Evolutionary conservation across 2,888 invertebrate genomes (phyloP), one percentile per base, ranked within the genome.

Genomic region (Lycia hirtaria): DNA sequence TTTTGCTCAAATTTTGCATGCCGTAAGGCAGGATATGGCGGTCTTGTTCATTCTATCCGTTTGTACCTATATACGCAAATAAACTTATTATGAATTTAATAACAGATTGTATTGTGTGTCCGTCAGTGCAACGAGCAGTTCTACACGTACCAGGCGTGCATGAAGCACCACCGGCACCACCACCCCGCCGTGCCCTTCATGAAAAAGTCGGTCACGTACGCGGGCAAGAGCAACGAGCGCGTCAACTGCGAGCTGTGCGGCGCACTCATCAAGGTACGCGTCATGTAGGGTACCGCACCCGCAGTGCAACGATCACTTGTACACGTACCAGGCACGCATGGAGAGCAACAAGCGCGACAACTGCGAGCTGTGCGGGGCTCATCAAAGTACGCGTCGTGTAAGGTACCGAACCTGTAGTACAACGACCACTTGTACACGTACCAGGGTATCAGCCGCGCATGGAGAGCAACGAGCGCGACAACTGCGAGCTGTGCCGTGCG

Each of bases 241-340:
- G 77, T 81, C 55, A 79, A 81, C 35, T 85, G 85, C 48, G 85
- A 85, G 59, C 71, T 84, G 0, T 85, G 85, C 60, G 78, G 78
- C 0, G 76, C 71, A 0, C 72, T 73, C 6, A 68, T 78, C 14
- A 77, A 77, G 64, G 77, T 76, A n/a, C n/a, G n/a, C n/a, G n/a
- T n/a, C n/a, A n/a, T n/a, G n/a, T n/a, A n/a, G n/a, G n/a, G n/a
- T n/a, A n/a, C n/a, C n/a, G n/a, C n/a, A n/a, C n/a, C n/a, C n/a
- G n/a, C n/a, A n/a, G n/a, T n/a, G n/a, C n/a, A n/a, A n/a, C n/a
- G n/a, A n/a, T n/a, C n/a, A n/a, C n/a, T n/a, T n/a, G n/a, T n/a
- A n/a, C n/a, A n/a, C n/a, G 32, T 32, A 32, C 32, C 14, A 32
- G 32, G 32, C 32, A 14, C 6, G n/a, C n/a, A n/a, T 0, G 76